phyloP scores from a whole-genome alignment of 2,113 vertebrate genomes.

The Pongo abelii region DNA sequence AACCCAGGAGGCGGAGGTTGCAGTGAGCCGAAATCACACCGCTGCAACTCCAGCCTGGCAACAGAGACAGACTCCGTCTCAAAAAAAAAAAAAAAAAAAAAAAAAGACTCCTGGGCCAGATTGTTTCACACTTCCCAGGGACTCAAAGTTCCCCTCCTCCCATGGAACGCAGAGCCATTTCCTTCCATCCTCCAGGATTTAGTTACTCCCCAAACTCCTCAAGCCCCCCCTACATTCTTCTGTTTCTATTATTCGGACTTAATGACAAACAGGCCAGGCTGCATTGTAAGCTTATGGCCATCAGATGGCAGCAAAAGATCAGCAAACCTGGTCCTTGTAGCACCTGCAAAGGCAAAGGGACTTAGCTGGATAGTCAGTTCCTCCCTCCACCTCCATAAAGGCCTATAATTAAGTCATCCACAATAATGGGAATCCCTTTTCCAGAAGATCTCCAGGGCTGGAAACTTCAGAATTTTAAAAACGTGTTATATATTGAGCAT shows the following conservation, averaged over 20 bases:
- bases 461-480: neutral
- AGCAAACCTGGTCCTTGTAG: neutral
- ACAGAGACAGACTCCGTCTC: no score
- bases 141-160: neutral
- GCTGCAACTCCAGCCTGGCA: no score
- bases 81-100: no score
- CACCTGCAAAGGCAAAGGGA: accelerated
- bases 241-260: neutral
- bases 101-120: neutral
- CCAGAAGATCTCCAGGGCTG: neutral
- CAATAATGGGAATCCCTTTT: neutral
- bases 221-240: neutral
- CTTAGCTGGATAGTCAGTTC: neutral
- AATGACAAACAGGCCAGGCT: neutral
- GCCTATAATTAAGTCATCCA: neutral
- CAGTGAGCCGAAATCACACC: no score
- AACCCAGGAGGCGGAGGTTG: no score
- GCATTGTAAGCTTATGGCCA: neutral
- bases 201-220: neutral
- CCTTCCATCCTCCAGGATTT: neutral
- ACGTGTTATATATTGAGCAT: neutral
- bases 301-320: slow-evolving; percentile 57
- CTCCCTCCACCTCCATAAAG: neutral
- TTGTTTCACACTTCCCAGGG: neutral
- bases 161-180: neutral